A percentile compares a stretch with the other conserved stretches of the same genome.
phyloP scores from a whole-genome alignment of 2,797 vertebrate genomes.

The Microcaecilia unicolor region DNA sequence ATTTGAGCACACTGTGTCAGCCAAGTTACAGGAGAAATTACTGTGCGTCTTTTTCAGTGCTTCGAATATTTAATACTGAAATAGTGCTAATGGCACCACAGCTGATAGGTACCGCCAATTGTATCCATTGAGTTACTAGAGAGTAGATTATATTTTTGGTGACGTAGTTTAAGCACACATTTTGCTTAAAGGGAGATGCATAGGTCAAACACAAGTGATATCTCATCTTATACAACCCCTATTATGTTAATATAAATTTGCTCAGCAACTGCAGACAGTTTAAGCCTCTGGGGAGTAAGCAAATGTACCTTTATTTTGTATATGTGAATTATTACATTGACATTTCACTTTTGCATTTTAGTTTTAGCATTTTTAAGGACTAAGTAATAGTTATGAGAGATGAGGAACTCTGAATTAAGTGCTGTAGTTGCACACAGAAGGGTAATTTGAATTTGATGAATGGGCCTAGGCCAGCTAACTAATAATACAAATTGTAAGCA shows the following conservation, averaged over 20 bases:
- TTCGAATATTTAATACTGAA: conserved; percentile 1
- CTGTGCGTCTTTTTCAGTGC: background rate
- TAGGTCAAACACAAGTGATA: conserved; percentile 48
- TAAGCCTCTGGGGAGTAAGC: conserved; percentile 65
- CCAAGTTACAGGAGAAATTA: too few species aligned
- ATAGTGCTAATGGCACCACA: conserved; percentile 1
- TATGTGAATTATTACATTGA: conserved; percentile 83
- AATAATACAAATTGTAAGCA: conserved; percentile 97
- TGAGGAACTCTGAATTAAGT: conserved; percentile 95
- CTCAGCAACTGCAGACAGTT: conserved; percentile 41
- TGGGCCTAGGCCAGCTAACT: conserved; percentile 87
- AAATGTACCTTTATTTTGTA: conserved; percentile 69
- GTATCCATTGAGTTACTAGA: conserved; percentile 25
- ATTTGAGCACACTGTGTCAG: background rate
- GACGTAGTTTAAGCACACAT: conserved; percentile 46
- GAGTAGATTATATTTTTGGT: too few species aligned
- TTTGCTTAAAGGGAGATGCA: conserved; percentile 46
- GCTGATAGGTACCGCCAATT: background rate
- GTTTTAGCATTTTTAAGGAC: conserved; percentile 93
- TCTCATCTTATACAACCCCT: conserved; percentile 27
- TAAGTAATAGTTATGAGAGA: conserved; percentile 94
- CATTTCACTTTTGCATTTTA: conserved; percentile 85
- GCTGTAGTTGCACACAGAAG: conserved; percentile 89
- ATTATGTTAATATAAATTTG: conserved; percentile 46
- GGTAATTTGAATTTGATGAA: conserved; percentile 98